Evolutionary conservation across 1,140 invertebrate genomes (phyloP), one percentile per base, ranked within the genome.

Genomic region (Zaprionus ghesquierei): DNA sequence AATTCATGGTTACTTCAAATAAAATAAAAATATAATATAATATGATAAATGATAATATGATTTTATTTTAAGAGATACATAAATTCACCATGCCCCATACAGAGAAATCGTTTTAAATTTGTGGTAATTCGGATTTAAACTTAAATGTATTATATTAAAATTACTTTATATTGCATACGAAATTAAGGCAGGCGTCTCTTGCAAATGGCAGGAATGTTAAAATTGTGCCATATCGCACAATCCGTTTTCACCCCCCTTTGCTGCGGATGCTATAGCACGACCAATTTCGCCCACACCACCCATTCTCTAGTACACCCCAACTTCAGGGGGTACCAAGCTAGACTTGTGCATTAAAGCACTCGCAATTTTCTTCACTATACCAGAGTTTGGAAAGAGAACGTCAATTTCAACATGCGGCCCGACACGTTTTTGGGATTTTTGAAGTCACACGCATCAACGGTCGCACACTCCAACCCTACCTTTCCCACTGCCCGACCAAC

Each of bases 371-470:
- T 22, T 41, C 18, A 15, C 20, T 27, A n/a, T 5, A 10, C 15
- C 31, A 29, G 25, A 22, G n/a, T 35, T 31, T 44, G 31, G 68
- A 50, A 80, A 46, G 46, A 64, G 75, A 72, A 75, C 74, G 73
- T 76, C 46, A 81, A 79, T 68, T 79, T 90, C 77, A 90, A 77
- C 86, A 90, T 90, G 73, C 79, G 69, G 86, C 66, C 77, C 66
- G 86, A 80, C 86, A 90, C 86, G 86, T 90, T 90, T 90, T 87
- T 82, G 65, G 87, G 86, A 90, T 90, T 90, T 89, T 87, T 90
- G 77, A 86, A 90, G 86, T 82, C 85, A 89, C 77, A 89, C 80
- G 85, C 84, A 80, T 65, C 84, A 89, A 78, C 61, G 66, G 70
- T 54, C 61, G 38, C 59, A 49, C 51, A 66, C 46, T 29, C 15